Base-by-base conservation (phyloP, 2,888 invertebrate species). In the Scaptomyza parva region DNA sequence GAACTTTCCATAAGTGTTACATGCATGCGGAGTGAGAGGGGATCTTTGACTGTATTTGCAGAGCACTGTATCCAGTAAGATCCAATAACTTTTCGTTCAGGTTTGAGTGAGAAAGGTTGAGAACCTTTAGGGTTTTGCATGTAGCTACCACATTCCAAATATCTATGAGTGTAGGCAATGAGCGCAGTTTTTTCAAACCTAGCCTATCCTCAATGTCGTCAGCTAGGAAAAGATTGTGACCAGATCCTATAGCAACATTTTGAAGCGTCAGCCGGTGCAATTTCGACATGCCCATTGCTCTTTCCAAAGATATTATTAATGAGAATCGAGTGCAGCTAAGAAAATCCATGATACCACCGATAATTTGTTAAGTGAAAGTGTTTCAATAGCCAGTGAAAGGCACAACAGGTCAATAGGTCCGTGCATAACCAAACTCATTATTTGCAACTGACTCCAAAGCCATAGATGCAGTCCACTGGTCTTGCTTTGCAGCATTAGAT, bases 191-290 rank as follows among this genome's bases (percentile, higher is more conserved):
- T 5, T 66, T 37, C 3, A 79, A 55, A 48, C 85, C 75, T 35
- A 86, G 41, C 17, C 86, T n/a, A n/a, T 73, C n/a, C 76, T 69
- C n/a, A 88, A 57, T 1, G 62, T 44, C 8, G 48, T 51, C 9
- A 79, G 44, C 0, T 5, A 24, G 7, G 41, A 28, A 8, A 70
- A 70, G 3, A 88, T 39, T 3, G 12, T n/a, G 14, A 50, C 22
- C 17, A 88, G 33, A n/a, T 67, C 59, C 61, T 12, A 86, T 70
- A 39, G 78, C 82, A 20, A 84, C 78, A 1, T 70, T 52, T 4
- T 62, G 51, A 22, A 86, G 26, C 5, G 61, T 57, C 12, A 86
- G 22, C 4, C 58, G 45, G 1, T 55, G 62, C 12, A 86, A 35
- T 45, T 78, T 67, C 3, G 22, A 1, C 68, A 88, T 54, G n/a